Evolutionary conservation across 2,113 vertebrate species (phyloP).

Genomic region (Lepus timidus): DNA sequence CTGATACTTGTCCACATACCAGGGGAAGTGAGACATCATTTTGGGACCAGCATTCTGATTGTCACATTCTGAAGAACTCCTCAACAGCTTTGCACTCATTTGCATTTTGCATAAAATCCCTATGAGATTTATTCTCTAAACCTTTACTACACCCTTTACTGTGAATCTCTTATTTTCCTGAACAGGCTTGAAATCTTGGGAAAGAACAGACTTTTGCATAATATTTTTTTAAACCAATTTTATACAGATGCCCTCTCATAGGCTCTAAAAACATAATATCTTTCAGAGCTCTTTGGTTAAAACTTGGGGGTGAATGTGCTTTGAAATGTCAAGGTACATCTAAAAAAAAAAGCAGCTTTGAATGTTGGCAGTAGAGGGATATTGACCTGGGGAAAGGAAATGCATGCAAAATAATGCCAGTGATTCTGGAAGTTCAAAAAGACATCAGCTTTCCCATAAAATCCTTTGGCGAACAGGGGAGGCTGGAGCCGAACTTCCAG

Average conservation of each 20-base stretch:
- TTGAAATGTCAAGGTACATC: neutral
- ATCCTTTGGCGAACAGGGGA: neutral
- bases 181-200: conserved; percentile 8
- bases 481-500: neutral
- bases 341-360: neutral
- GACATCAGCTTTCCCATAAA: neutral
- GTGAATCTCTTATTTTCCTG: conserved; percentile 23
- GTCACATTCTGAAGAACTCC: neutral
- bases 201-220: neutral
- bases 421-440: neutral
- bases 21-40: neutral
- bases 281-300: conserved; percentile 12
- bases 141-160: neutral
- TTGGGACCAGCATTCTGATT: conserved; percentile 17
- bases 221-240: conserved; percentile 46
- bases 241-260: neutral
- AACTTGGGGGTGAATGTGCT: neutral
- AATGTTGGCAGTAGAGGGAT: neutral
- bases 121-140: neutral
- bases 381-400: neutral
- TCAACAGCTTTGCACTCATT: neutral
- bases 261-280: neutral
- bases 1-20: neutral
- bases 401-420: neutral
- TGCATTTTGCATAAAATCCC: conserved; percentile 44